Percentiles rank a stretch among this genome's conserved stretches.
Conservation (phyloP, 2,888 invertebrate genomes). For the Formica aserva region DNA sequence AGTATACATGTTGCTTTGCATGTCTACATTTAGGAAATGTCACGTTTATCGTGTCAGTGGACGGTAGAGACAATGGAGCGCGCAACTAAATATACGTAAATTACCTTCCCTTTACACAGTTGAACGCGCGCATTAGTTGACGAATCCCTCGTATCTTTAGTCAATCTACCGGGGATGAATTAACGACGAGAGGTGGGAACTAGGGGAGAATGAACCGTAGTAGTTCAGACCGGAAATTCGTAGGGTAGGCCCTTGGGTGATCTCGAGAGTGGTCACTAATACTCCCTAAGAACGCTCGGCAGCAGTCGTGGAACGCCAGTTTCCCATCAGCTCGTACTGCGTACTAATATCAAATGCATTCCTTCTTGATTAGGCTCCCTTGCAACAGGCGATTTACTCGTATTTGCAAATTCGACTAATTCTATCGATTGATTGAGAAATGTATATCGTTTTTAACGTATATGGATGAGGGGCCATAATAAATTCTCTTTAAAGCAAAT, state of each 20-base stretch:
- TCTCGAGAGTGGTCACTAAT: slow-evolving; percentile 83
- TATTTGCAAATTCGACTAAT: slow-evolving; percentile 74
- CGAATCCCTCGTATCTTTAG: slow-evolving; percentile 74
- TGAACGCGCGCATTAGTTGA: slow-evolving; percentile 74
- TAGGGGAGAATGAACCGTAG: slow-evolving; percentile 70
- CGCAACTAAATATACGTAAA: slow-evolving; percentile 51
- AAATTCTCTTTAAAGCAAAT: slow-evolving; percentile 16
- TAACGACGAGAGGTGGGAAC: slow-evolving; percentile 78
- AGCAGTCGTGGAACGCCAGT: slow-evolving; percentile 79
- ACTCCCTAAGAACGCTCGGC: slow-evolving; percentile 81
- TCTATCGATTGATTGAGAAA: slow-evolving; percentile 54
- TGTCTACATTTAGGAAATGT: slow-evolving; percentile 37
- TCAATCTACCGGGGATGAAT: slow-evolving; percentile 74
- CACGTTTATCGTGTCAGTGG: slow-evolving; percentile 42
- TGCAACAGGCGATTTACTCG: slow-evolving; percentile 76
- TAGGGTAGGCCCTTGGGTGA: slow-evolving; percentile 79
- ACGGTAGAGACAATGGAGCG: slow-evolving; percentile 41
- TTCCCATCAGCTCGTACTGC: slow-evolving; percentile 78
- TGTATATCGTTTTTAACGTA: slow-evolving; percentile 61
- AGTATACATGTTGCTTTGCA: slow-evolving; percentile 22
- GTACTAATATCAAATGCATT: slow-evolving; percentile 81
- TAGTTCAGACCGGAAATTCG: slow-evolving; percentile 77
- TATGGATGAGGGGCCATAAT: slow-evolving; percentile 40
- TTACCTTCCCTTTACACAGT: slow-evolving; percentile 63
- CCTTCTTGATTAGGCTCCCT: slow-evolving; percentile 81